Evolutionary conservation across 1,140 invertebrate species (phyloP).

Genomic region (Panonychus citri): DNA sequence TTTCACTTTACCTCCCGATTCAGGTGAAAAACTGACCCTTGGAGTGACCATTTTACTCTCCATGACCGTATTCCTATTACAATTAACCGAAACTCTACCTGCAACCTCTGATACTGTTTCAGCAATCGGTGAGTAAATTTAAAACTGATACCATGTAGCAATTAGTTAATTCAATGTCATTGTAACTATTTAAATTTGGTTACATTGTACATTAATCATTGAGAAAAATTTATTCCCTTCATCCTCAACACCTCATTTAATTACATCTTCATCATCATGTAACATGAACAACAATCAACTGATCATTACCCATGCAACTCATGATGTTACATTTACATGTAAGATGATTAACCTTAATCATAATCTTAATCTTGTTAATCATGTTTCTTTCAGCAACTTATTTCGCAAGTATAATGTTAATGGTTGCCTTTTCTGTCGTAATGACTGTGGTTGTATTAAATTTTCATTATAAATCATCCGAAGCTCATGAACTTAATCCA

Average conservation of each 20-base stretch:
- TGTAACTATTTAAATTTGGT: no score
- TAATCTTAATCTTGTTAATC: no score
- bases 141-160: no score
- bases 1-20: conserved; percentile 93
- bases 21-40: conserved; percentile 94
- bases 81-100: conserved; percentile 42
- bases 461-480: conserved; percentile 92
- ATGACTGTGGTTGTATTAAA: conserved; percentile 96
- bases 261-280: neutral
- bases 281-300: neutral
- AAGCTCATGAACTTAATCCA: conserved; percentile 92
- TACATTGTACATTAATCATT: no score
- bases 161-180: no score
- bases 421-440: conserved; percentile 96
- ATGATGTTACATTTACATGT: no score
- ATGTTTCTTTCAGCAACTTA: conserved; percentile 93
- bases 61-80: conserved; percentile 92
- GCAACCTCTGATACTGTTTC: conserved; percentile 91
- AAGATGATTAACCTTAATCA: neutral
- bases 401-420: conserved; percentile 99
- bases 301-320: no score
- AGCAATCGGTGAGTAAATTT: conserved; percentile 50
- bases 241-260: no score
- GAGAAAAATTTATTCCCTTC: no score
- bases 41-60: conserved; percentile 98